A percentile compares a stretch with the other conserved stretches of the same genome.
These are phyloP conservation scores for Urechis unicinctus DNA, from an alignment of 2,888 invertebrate species.

Conservation along the genomic window DNA sequence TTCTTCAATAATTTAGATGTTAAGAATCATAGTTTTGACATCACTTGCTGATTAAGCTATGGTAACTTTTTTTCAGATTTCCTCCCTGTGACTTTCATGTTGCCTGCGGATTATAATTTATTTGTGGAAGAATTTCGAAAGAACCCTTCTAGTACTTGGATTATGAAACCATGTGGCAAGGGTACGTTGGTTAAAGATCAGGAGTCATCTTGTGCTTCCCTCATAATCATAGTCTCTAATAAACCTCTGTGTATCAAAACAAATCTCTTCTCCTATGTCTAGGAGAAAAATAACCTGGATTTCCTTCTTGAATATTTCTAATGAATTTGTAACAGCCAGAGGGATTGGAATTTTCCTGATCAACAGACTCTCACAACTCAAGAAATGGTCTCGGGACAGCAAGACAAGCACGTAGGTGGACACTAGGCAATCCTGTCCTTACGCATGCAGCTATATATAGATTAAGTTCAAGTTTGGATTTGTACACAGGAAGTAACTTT, in stretches of 20 bases:
- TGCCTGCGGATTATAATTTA: slow-evolving; percentile 94
- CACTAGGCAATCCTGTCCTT: no score
- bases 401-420: slow-evolving; percentile 45
- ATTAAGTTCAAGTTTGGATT: no score
- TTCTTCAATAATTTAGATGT: no score
- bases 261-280: no score
- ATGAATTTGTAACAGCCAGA: slow-evolving; percentile 51
- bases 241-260: no score
- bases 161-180: slow-evolving; percentile 94
- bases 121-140: slow-evolving; percentile 94
- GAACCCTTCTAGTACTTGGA: slow-evolving; percentile 92
- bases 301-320: not conserved
- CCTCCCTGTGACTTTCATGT: slow-evolving; percentile 85
- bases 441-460: not conserved
- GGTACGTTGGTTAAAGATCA: slow-evolving; percentile 47
- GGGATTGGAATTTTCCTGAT: slow-evolving; percentile 81
- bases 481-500: no score
- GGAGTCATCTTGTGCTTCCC: no score
- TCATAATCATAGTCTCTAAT: no score
- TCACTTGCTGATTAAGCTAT: not conserved
- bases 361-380: slow-evolving; percentile 87
- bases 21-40: not conserved
- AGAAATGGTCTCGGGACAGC: slow-evolving; percentile 55
- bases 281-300: no score
- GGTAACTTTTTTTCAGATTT: slow-evolving; percentile 66